Evolutionary conservation across 1,140 invertebrate species (phyloP).

Genomic region (Drosophila nigrodunni): DNA sequence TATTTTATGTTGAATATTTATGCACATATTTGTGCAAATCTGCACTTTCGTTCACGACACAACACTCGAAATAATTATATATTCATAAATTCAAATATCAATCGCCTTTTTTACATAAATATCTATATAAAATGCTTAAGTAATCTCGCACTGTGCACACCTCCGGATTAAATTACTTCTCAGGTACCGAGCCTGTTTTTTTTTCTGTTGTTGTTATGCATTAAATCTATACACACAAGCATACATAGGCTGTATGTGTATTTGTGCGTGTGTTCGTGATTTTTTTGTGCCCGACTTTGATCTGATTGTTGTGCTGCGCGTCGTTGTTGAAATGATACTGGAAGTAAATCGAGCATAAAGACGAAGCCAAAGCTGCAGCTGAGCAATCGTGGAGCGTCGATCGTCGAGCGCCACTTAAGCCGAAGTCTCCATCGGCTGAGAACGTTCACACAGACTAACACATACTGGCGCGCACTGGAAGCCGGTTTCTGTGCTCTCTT

Average conservation of each 20-base stretch:
- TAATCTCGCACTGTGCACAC: constrained; percentile 22
- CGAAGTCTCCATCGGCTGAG: constrained; percentile 51
- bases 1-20: constrained; percentile 12
- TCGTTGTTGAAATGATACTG: constrained; percentile 74
- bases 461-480: constrained; percentile 28
- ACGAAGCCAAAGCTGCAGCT: constrained; percentile 44
- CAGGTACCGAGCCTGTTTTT: constrained; percentile 33
- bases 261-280: background rate
- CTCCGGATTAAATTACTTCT: constrained; percentile 29
- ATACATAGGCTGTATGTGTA: background rate
- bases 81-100: constrained; percentile 23
- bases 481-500: constrained; percentile 65
- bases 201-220: constrained; percentile 1
- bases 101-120: constrained; percentile 19
- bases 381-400: constrained; percentile 22
- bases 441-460: constrained; percentile 31
- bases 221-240: constrained; percentile 8
- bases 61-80: constrained; percentile 1
- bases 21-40: constrained; percentile 10
- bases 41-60: constrained; percentile 26
- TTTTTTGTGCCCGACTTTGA: constrained; percentile 21
- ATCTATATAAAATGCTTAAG: constrained; percentile 28
- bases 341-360: constrained; percentile 78
- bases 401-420: constrained; percentile 52
- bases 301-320: constrained; percentile 61